phyloP scores from a whole-genome alignment of 2,113 vertebrate species.

The Tyto alba region DNA sequence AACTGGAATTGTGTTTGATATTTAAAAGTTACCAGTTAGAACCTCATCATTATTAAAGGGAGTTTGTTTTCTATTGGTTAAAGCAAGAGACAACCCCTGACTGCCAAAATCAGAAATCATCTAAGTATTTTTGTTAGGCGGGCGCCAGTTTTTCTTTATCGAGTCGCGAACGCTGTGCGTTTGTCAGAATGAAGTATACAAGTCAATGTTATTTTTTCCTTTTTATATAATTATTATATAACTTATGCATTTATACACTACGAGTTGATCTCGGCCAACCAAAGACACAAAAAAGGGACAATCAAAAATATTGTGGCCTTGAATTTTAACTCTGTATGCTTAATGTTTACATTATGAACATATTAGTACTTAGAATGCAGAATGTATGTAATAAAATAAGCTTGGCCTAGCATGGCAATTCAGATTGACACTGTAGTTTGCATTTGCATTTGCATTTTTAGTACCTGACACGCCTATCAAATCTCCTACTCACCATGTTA shows the following conservation, averaged over 20 bases:
- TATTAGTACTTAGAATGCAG: constrained; percentile 83
- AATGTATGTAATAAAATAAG: constrained; percentile 85
- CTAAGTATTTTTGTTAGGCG: constrained; percentile 65
- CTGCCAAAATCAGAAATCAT: constrained; percentile 59
- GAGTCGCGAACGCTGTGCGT: constrained; percentile 94
- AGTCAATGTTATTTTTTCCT: constrained; percentile 80
- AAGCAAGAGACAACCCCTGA: constrained; percentile 54
- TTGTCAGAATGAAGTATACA: constrained; percentile 87
- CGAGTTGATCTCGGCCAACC: constrained; percentile 94
- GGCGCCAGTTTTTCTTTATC: constrained; percentile 76
- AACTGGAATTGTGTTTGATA: constrained; percentile 85
- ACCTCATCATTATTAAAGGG: constrained; percentile 66
- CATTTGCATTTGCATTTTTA: constrained; percentile 58
- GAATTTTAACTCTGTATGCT: constrained; percentile 87
- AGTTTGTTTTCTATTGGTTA: constrained; percentile 64
- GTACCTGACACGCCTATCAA: neutral
- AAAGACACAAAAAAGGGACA: constrained; percentile 78
- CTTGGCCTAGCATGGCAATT: constrained; percentile 82
- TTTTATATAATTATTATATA: constrained; percentile 95
- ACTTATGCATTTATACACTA: constrained; percentile 97
- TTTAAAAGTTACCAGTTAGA: constrained; percentile 72
- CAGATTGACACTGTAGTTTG: constrained; percentile 67
- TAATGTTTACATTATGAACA: constrained; percentile 88
- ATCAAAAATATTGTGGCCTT: constrained; percentile 80
- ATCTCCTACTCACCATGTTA: neutral